These are phyloP conservation scores for Nemopilema nomurai DNA, from an alignment of 30 jellyfish, hydroid and myxozoan species.

Conservation along the genomic window DNA sequence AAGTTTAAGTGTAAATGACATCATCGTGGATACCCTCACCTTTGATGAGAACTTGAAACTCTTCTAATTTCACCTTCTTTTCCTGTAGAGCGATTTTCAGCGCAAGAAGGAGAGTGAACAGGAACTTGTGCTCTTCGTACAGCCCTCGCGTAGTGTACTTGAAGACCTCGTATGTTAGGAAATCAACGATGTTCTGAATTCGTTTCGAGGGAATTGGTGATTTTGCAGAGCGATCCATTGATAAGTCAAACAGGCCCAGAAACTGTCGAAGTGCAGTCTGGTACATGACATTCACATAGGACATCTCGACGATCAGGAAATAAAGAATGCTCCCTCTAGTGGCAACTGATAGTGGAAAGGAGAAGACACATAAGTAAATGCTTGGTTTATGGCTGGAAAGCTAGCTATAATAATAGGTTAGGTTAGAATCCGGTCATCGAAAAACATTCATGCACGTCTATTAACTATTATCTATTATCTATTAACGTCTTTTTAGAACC, in stretches of 20 bases:
- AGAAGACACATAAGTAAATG: background rate
- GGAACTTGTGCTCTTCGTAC: slow-evolving; percentile 82
- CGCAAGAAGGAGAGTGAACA: slow-evolving; percentile 79
- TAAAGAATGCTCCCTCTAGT: slow-evolving; percentile 92
- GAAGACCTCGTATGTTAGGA: slow-evolving; percentile 81
- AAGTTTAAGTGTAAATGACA: no score
- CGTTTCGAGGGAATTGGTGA: slow-evolving; percentile 86
- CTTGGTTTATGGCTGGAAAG: background rate
- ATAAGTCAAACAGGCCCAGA: slow-evolving; percentile 73
- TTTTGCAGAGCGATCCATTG: slow-evolving; percentile 70
- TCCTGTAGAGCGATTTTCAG: slow-evolving; percentile 77
- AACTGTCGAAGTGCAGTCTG: slow-evolving; percentile 85
- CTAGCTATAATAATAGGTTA: no score
- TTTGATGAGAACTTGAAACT: slow-evolving; percentile 74
- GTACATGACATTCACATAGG: slow-evolving; percentile 85
- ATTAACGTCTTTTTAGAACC: no score
- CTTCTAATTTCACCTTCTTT: slow-evolving; percentile 67
- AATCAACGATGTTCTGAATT: slow-evolving; percentile 70
- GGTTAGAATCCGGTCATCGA: no score
- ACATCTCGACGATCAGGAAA: slow-evolving; percentile 86
- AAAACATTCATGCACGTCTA: no score
- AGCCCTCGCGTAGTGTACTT: slow-evolving; percentile 80
- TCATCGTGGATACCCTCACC: no score
- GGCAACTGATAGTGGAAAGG: slow-evolving; percentile 77
- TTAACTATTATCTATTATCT: no score